phyloP scores from a whole-genome alignment of 1,140 invertebrate species.

The Drosophila navojoa region DNA sequence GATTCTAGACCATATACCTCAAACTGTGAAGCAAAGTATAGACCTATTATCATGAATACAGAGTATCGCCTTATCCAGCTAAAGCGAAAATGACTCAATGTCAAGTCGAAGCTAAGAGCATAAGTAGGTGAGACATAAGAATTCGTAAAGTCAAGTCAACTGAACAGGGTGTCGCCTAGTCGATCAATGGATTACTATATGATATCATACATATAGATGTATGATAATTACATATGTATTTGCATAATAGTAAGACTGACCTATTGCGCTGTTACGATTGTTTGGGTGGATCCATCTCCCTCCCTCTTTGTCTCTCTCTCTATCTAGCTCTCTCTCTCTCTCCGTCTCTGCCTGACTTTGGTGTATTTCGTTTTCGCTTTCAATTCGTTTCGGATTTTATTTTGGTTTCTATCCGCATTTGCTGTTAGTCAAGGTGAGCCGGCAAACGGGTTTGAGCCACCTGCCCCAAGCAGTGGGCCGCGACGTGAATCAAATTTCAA shows the following conservation, averaged over 20 bases:
- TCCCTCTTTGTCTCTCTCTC: conserved; percentile 15
- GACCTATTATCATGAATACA: too few relatives aligned
- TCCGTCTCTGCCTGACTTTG: neutral
- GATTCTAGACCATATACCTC: too few relatives aligned
- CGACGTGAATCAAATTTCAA: conserved; percentile 44
- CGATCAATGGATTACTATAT: neutral
- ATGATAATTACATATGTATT: conserved; percentile 23
- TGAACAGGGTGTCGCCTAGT: conserved; percentile 11
- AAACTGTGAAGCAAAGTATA: too few relatives aligned
- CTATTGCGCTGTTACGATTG: conserved; percentile 16
- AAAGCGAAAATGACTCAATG: too few relatives aligned
- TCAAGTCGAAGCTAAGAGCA: too few relatives aligned
- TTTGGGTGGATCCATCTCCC: conserved; percentile 9
- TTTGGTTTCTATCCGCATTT: conserved; percentile 41
- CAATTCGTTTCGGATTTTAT: conserved; percentile 19
- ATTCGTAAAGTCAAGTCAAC: too few relatives aligned
- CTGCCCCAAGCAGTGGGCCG: neutral
- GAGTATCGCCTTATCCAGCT: too few relatives aligned
- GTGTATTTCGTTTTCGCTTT: conserved; percentile 4
- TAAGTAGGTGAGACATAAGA: too few relatives aligned
- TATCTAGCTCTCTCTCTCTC: conserved; percentile 28
- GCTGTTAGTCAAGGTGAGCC: conserved; percentile 58
- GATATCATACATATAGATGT: neutral
- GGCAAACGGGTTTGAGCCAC: conserved; percentile 41
- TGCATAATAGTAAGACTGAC: conserved; percentile 39